A percentile compares a stretch with the other conserved stretches of the same genome.
These are phyloP conservation scores for Carpatolechia fugitivella DNA, from an alignment of 2,888 invertebrate species.

Conservation along the genomic window DNA sequence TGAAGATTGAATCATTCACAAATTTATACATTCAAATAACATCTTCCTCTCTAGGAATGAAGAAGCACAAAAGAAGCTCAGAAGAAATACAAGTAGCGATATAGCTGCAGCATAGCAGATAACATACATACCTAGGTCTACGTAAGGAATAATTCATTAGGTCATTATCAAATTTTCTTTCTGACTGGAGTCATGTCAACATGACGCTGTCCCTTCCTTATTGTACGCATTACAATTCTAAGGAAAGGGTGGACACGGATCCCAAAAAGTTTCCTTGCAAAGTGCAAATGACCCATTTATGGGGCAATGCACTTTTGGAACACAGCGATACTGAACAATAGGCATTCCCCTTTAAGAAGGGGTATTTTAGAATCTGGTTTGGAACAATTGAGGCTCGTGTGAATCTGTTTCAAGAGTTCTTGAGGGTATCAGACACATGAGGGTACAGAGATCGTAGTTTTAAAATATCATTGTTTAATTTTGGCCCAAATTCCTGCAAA, in stretches of 20 bases:
- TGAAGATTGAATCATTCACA: too few relatives aligned
- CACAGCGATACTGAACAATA: conserved; percentile 37
- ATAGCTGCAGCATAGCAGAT: too few relatives aligned
- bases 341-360: conserved; percentile 33
- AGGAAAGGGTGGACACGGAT: neutral
- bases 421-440: conserved; percentile 20
- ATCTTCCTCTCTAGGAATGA: too few relatives aligned
- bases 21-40: neutral
- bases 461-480: neutral
- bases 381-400: conserved; percentile 18
- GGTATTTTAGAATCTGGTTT: conserved; percentile 38
- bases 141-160: too few relatives aligned
- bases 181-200: too few relatives aligned
- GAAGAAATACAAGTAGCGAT: too few relatives aligned
- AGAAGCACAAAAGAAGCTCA: too few relatives aligned
- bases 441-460: neutral
- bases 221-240: too few relatives aligned
- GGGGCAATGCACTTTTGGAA: conserved; percentile 46
- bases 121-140: too few relatives aligned
- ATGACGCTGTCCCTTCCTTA: too few relatives aligned
- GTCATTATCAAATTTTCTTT: too few relatives aligned
- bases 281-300: conserved; percentile 41
- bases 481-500: too few relatives aligned
- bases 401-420: conserved; percentile 22
- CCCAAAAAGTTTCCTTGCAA: conserved; percentile 11